phyloP scores from a whole-genome alignment of 53 echinoderm and acorn worm species.

The Zoroaster sp. region DNA sequence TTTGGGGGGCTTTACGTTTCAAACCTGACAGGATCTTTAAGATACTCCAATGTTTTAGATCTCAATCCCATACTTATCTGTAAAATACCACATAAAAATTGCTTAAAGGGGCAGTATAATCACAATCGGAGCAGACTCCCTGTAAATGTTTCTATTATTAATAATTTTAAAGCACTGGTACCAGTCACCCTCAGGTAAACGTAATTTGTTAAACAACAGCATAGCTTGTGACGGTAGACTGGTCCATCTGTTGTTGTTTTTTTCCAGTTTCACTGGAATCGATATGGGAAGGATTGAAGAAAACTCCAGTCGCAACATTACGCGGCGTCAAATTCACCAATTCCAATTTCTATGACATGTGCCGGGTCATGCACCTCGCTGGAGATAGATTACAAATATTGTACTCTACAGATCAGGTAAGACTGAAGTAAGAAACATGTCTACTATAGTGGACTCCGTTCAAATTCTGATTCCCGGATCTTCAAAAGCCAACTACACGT shows the following conservation, averaged over 20 bases:
- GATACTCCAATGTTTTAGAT: no score
- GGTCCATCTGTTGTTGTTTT: not conserved
- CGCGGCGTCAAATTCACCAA: slow-evolving; percentile 51
- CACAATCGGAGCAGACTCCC: not conserved
- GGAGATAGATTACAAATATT: slow-evolving; percentile 5
- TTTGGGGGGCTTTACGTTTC: no score
- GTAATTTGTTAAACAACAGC: no score
- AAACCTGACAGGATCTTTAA: no score
- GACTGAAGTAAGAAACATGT: no score
- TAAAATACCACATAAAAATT: not conserved
- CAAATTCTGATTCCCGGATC: no score
- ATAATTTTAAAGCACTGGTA: no score
- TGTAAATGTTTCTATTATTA: not conserved
- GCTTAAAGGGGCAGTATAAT: not conserved
- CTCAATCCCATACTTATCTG: not conserved
- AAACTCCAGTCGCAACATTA: slow-evolving; percentile 37
- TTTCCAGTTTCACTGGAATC: slow-evolving; percentile 36
- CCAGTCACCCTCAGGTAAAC: no score
- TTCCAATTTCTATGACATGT: slow-evolving; percentile 29
- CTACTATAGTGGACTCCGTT: no score
- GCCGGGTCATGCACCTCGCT: not conserved
- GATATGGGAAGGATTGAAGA: slow-evolving; percentile 26
- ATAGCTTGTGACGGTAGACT: no score
- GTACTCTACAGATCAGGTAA: slow-evolving; percentile 52
- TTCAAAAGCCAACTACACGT: no score